A percentile compares a stretch with the other conserved stretches of the same genome.
phyloP scores from a whole-genome alignment of 2,113 vertebrate genomes.

The Syngnathus scovelli region DNA sequence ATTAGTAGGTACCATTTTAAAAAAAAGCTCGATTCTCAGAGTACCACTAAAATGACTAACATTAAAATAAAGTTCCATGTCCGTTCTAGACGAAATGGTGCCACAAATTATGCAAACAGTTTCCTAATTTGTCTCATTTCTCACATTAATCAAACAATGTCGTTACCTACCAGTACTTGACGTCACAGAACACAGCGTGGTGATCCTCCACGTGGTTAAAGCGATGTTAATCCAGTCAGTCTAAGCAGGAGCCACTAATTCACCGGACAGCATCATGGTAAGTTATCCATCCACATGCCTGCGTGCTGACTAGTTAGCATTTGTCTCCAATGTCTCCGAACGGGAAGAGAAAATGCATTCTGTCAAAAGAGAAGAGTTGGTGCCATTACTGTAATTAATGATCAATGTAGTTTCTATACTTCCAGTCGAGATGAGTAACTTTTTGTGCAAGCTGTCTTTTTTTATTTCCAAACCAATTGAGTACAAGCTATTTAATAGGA shows the following conservation, averaged over 20 bases:
- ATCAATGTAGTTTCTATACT: not conserved
- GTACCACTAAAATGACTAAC: no score
- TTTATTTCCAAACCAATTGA: not conserved
- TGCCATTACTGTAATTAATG: not conserved
- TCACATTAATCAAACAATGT: not conserved
- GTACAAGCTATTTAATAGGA: not conserved
- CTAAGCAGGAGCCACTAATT: slow-evolving; percentile 15
- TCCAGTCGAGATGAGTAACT: not conserved
- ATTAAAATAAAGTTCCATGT: not conserved
- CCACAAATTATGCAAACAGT: not conserved
- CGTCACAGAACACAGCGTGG: slow-evolving; percentile 34
- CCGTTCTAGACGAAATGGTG: not conserved
- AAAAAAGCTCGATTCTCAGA: no score
- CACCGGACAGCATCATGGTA: slow-evolving; percentile 57
- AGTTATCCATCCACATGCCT: slow-evolving; percentile 33
- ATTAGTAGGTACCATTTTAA: no score
- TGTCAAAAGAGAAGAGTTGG: not conserved
- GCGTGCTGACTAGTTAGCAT: not conserved
- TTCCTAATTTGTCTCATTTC: not conserved
- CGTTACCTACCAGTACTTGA: not conserved
- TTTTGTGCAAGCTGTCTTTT: not conserved
- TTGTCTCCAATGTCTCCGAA: not conserved
- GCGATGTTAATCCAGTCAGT: slow-evolving; percentile 53
- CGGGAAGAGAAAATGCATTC: not conserved
- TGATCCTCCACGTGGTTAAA: slow-evolving; percentile 15